Base-by-base conservation (phyloP, 2,888 invertebrate species). In the Leptopilina syphax region DNA sequence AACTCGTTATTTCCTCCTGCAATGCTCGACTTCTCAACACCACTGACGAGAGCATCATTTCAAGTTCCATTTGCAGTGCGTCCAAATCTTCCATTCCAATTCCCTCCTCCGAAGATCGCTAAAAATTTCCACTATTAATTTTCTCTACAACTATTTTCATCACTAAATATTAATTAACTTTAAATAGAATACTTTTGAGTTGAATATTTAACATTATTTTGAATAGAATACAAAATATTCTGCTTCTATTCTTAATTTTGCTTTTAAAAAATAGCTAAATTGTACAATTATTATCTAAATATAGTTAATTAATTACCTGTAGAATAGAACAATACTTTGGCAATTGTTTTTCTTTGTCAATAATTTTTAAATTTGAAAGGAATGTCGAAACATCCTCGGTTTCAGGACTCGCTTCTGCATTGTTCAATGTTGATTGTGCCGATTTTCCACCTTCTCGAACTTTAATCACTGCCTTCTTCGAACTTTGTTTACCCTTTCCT, bases 41-140 rank as follows among this genome's bases (percentile, higher is more conserved):
- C 77, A 96, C 96, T 77, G 96, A 96, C 0, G 97, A 96, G 41
- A 98, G 93, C 76, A 98, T 93, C 34, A 96, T 95, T 92, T 98
- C 98, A 77, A 98, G 92, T 90, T 98, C 98, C 77, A 96, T 92
- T 91, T 98, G 98, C 10, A 98, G 92, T 1, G 95, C 94, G 90
- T 98, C 98, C 73, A 98, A 93, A 89, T 98, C 98, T 87, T 98
- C 98, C 93, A 97, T 96, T 24, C 95, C 96, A 81, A 98, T 94
- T 4, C 95, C 95, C 88, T 97, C 97, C 80, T 96, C 96, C 2
- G 94, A 93, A 54, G 94, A 94, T 79, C 96, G 94, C 12, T 94
- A 94, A 5, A 13, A 13, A 54, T 34, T 34, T 3, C 3, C 34
- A 34, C 3, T 34, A 34, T 34, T 34, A 34, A 3, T 27, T 27